Base-by-base conservation (phyloP, 2,888 invertebrate species). In the Ceraclea dissimilis region DNA sequence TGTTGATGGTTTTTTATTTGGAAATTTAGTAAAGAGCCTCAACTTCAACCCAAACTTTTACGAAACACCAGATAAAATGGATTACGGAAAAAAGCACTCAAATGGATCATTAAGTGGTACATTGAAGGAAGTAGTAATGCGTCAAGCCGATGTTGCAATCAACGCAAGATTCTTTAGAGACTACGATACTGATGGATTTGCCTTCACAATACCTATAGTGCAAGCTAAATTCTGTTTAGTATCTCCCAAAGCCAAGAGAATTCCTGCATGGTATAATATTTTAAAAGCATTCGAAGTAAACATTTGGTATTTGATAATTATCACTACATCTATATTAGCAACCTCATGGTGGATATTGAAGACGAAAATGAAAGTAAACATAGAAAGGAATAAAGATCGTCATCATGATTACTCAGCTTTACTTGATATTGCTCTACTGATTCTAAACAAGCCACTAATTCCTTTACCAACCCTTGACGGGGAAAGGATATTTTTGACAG, bases 261-360 rank as follows among this genome's bases (percentile, higher is more conserved):
- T 74, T 33, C 76, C 76, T 1, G 68, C 72, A 56, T 76, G 74
- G 73, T 61, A 69, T 47, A 67, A 68, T 33, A 66, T 73, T 4
- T 70, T 72, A 16, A 52, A 46, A 16, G 59, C 69, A 34, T 73
- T 70, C 57, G 50, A 57, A 19, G 54, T 51, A 1, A 49, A 43
- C 1, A 57, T 52, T 1, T 62, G 57, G 60, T 21, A 19, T 11
- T 10, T 60, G 2, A 57, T 62, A 5, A 31, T 57, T 11, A 43
- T 33, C 6, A 53, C 49, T 2, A 21, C 50, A 10, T 18, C 56
- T 10, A 18, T 59, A 2, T 16, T 54, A n/a, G 49, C 51, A 1
- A 11, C 53, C n/a, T 21, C 60, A 16, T 60, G 60, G 60, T 62
- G 60, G 60, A 10, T 51, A 16, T 56, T 57, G 46, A 59, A 55